A percentile compares a stretch with the other conserved stretches of the same genome.
Conservation (phyloP, 2,888 invertebrate species). For the Conistra vaccinii region DNA sequence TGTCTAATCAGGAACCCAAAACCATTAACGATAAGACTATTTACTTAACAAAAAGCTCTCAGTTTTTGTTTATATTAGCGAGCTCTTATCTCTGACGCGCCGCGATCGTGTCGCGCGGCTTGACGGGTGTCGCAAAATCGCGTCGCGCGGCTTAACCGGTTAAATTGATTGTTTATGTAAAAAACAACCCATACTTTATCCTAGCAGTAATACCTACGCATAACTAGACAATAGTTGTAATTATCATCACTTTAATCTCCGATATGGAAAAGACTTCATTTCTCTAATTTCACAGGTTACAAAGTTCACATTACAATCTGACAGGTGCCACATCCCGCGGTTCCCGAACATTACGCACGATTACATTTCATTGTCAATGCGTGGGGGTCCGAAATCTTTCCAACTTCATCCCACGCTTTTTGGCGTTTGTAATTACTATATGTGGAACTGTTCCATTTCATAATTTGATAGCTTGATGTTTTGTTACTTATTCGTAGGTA, state of each 20-base stretch:
- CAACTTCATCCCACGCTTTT: neutral
- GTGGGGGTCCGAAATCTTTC: conserved; percentile 8
- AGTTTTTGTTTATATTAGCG: too few relatives aligned
- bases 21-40: too few relatives aligned
- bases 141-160: too few relatives aligned
- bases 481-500: neutral
- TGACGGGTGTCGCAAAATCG: too few relatives aligned
- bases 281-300: conserved; percentile 11
- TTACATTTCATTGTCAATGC: conserved; percentile 24
- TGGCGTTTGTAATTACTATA: neutral
- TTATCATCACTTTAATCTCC: neutral
- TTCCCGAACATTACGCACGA: neutral
- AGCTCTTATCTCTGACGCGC: too few relatives aligned
- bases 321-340: conserved; percentile 9
- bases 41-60: too few relatives aligned
- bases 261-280: neutral
- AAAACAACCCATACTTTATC: neutral
- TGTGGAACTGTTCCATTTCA: neutral
- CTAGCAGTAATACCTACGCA: neutral
- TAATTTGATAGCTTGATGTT: neutral
- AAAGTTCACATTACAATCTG: conserved; percentile 22
- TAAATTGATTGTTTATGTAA: too few relatives aligned
- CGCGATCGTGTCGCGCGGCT: too few relatives aligned
- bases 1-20: too few relatives aligned
- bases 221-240: neutral